Conservation (phyloP, 2,888 invertebrate genomes). For the Latrodectus elegans region DNA sequence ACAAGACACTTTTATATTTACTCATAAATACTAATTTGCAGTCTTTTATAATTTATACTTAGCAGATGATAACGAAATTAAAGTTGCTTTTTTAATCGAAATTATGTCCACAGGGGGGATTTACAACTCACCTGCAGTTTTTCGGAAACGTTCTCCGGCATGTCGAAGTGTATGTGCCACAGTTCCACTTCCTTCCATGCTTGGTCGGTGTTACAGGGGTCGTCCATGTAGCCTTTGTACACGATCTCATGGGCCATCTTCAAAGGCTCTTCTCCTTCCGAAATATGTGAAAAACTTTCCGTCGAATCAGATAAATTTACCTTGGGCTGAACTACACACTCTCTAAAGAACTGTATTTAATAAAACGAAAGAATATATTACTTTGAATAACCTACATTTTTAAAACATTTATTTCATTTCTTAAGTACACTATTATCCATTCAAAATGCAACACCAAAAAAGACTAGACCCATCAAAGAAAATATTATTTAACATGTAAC, state of each 20-base stretch:
- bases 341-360: conserved; percentile 29
- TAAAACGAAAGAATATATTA: neutral
- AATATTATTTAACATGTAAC: no score
- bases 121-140: conserved; percentile 44
- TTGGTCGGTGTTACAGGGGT: conserved; percentile 74
- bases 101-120: no score
- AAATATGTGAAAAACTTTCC: conserved; percentile 27
- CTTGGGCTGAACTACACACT: conserved; percentile 34
- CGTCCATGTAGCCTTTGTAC: conserved; percentile 74
- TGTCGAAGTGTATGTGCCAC: conserved; percentile 71
- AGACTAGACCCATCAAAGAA: no score
- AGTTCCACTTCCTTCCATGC: conserved; percentile 73
- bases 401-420: no score
- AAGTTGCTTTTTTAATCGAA: no score
- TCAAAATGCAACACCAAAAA: no score
- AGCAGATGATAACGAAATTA: no score
- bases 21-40: no score
- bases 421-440: no score
- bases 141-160: conserved; percentile 46
- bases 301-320: conserved; percentile 29
- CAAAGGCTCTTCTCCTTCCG: conserved; percentile 10
- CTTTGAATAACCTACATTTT: neutral
- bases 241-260: conserved; percentile 30
- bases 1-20: no score
- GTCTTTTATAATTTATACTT: no score